These are phyloP conservation scores for Cephus spinipes DNA, from an alignment of 2,888 invertebrate species.

Conservation along the genomic window DNA sequence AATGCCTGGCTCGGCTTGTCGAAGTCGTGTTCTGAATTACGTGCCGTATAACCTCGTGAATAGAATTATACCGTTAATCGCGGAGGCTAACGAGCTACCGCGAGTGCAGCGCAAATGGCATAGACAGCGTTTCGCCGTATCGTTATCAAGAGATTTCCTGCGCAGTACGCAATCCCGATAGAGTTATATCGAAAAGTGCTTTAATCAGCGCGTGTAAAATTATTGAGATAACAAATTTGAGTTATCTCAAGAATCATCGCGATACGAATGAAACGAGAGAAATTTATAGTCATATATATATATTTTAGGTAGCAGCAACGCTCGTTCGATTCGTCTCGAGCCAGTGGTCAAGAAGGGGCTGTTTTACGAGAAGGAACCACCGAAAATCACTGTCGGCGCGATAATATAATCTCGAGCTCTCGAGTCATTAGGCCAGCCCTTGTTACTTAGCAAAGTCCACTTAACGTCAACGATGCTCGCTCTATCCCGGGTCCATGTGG, in stretches of 20 bases:
- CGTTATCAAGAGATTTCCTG: background rate
- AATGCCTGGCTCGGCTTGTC: slow-evolving; percentile 34
- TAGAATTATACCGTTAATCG: background rate
- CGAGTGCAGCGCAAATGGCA: background rate
- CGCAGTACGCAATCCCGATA: background rate
- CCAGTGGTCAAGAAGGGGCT: slow-evolving; percentile 20
- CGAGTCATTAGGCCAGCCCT: slow-evolving; percentile 64
- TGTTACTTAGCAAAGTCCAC: slow-evolving; percentile 62
- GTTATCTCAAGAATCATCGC: background rate
- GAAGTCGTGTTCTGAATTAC: slow-evolving; percentile 51
- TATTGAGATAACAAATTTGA: background rate
- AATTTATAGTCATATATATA: background rate
- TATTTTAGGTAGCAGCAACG: background rate
- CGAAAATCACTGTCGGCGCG: slow-evolving; percentile 63
- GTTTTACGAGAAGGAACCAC: slow-evolving; percentile 55
- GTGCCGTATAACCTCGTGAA: slow-evolving; percentile 27
- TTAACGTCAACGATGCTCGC: slow-evolving; percentile 41
- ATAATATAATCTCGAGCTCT: slow-evolving; percentile 66
- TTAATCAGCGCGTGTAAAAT: background rate
- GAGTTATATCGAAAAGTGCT: background rate
- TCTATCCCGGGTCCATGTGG: background rate
- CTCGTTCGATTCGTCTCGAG: background rate
- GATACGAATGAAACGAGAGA: background rate
- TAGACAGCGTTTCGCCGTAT: background rate
- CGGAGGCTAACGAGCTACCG: background rate